phyloP scores from a whole-genome alignment of 2,113 vertebrate species.

The Agelaius phoeniceus region DNA sequence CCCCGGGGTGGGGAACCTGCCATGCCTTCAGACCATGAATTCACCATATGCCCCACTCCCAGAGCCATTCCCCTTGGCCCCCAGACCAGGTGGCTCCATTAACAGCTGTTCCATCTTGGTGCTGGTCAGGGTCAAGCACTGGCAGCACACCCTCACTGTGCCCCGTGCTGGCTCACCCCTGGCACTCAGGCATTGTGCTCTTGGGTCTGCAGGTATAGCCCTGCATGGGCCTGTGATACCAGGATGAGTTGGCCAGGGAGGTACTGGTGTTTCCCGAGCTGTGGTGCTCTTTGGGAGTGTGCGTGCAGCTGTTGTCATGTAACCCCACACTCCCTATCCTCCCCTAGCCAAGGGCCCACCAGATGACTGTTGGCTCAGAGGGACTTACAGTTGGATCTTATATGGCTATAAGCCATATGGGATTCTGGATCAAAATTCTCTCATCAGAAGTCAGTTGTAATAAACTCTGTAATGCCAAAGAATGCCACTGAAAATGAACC shows the following conservation, averaged over 20 bases:
- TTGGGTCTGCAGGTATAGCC: background rate
- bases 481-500: background rate
- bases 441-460: background rate
- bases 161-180: background rate
- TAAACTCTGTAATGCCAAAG: background rate
- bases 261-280: fast-evolving
- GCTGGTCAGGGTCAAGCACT: background rate
- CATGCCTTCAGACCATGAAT: background rate
- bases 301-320: background rate
- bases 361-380: background rate
- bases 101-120: background rate
- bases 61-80: background rate
- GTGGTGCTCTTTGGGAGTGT: background rate
- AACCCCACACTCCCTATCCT: background rate
- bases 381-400: background rate
- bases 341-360: background rate
- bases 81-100: background rate
- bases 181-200: background rate
- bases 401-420: fast-evolving
- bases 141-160: fast-evolving
- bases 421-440: background rate
- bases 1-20: background rate
- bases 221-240: background rate
- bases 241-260: background rate
- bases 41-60: background rate